Evolutionary conservation across 2,888 invertebrate species (phyloP).

Genomic region (Drepana falcataria): DNA sequence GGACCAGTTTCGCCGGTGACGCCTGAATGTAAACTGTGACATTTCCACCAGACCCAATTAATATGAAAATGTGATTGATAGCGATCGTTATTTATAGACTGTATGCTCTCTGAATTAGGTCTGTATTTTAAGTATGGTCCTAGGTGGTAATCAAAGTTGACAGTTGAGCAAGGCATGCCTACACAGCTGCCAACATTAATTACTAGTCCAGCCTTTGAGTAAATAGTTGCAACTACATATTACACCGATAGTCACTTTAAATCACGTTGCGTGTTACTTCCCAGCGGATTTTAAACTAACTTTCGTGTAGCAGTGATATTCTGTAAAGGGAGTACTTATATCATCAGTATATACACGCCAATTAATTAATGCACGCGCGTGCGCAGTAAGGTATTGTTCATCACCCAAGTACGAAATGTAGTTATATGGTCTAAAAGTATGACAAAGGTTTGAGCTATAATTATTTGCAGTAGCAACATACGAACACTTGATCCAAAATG

Average conservation of each 20-base stretch:
- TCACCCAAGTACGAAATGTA: too few relatives aligned
- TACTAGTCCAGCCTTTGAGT: not conserved
- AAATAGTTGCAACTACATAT: not conserved
- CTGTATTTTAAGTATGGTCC: not conserved
- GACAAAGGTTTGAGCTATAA: too few relatives aligned
- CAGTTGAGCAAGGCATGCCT: not conserved
- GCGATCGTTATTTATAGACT: constrained; percentile 15
- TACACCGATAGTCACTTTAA: not conserved
- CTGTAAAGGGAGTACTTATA: too few relatives aligned
- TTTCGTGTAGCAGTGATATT: not conserved
- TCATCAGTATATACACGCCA: too few relatives aligned
- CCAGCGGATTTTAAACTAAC: not conserved
- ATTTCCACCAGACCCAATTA: constrained; percentile 20
- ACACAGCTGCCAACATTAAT: not conserved
- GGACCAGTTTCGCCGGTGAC: constrained; percentile 10
- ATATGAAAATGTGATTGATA: constrained; percentile 32
- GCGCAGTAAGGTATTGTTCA: too few relatives aligned
- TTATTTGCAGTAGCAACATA: too few relatives aligned
- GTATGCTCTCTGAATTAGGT: not conserved
- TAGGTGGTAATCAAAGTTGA: not conserved
- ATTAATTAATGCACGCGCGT: too few relatives aligned
- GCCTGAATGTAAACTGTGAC: constrained; percentile 15
- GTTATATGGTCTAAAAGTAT: too few relatives aligned
- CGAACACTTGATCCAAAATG: too few relatives aligned
- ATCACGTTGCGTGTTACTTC: not conserved